phyloP scores from a whole-genome alignment of 2,113 vertebrate species.

The Poecilia latipinna region DNA sequence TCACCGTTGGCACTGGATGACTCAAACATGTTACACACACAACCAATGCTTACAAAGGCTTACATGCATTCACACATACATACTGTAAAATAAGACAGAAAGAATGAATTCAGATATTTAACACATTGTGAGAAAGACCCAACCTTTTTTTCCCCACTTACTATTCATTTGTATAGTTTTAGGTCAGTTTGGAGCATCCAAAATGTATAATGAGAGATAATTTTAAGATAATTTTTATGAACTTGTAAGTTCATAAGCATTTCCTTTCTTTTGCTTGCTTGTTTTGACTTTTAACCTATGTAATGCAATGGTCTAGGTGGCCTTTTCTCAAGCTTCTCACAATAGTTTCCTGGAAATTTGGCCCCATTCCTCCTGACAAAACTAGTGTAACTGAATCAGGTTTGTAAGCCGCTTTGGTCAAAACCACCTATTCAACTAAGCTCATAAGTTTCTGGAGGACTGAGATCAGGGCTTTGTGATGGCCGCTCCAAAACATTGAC shows the following conservation, averaged over 20 bases:
- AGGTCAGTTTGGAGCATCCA: too few relatives aligned
- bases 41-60: slow-evolving; percentile 23
- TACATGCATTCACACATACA: slow-evolving; percentile 30
- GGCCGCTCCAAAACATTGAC: neutral
- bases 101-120: neutral
- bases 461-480: neutral
- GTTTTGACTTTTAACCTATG: too few relatives aligned
- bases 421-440: neutral
- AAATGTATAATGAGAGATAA: too few relatives aligned
- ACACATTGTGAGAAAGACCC: neutral
- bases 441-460: neutral
- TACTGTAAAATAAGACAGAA: slow-evolving; percentile 12
- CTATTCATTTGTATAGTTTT: neutral
- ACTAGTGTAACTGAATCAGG: neutral
- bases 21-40: slow-evolving; percentile 46
- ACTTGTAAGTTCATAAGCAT: too few relatives aligned
- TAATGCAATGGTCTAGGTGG: too few relatives aligned
- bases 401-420: neutral
- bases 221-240: too few relatives aligned
- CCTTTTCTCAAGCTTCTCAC: too few relatives aligned
- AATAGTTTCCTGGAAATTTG: too few relatives aligned
- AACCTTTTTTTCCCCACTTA: neutral
- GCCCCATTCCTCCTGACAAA: too few relatives aligned
- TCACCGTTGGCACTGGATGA: slow-evolving; percentile 53
- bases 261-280: too few relatives aligned